Percentiles rank a stretch among this genome's conserved stretches.
These are phyloP conservation scores for Ferrisia virgata DNA, from an alignment of 2,888 invertebrate genomes.

Conservation along the genomic window DNA sequence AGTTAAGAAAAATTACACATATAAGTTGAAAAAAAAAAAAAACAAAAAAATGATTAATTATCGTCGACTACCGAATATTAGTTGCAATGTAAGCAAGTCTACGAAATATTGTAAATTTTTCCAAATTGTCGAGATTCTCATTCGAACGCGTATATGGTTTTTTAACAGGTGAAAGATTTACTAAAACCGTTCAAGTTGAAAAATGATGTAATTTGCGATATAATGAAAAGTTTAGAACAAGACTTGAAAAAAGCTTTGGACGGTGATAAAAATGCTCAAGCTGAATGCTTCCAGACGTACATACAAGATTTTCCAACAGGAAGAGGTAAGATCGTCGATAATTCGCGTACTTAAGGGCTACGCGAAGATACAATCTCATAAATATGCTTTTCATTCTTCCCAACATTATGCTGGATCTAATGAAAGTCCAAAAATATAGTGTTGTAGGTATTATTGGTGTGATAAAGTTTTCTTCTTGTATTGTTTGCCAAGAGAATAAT, in stretches of 20 bases:
- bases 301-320: constrained; percentile 93
- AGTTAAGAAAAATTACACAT: too few relatives aligned
- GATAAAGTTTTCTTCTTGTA: too few relatives aligned
- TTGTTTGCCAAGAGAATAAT: too few relatives aligned
- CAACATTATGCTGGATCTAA: too few relatives aligned
- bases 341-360: background rate
- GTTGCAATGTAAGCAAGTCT: background rate
- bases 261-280: constrained; percentile 68
- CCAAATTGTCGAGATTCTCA: background rate
- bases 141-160: background rate
- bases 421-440: too few relatives aligned
- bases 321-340: constrained; percentile 54
- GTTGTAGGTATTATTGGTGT: too few relatives aligned
- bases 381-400: too few relatives aligned
- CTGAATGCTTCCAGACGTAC: constrained; percentile 93
- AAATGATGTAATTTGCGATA: constrained; percentile 72
- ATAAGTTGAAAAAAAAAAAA: too few relatives aligned
- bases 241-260: constrained; percentile 79
- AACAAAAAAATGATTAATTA: background rate
- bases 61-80: background rate
- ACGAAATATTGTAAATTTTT: background rate
- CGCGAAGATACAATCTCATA: background rate
- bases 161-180: background rate
- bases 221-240: constrained; percentile 70
- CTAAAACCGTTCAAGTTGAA: background rate